A percentile compares a stretch with the other conserved stretches of the same genome.
Evolutionary conservation across 1,140 invertebrate species (phyloP).

Genomic region (Drosophila willistoni): DNA sequence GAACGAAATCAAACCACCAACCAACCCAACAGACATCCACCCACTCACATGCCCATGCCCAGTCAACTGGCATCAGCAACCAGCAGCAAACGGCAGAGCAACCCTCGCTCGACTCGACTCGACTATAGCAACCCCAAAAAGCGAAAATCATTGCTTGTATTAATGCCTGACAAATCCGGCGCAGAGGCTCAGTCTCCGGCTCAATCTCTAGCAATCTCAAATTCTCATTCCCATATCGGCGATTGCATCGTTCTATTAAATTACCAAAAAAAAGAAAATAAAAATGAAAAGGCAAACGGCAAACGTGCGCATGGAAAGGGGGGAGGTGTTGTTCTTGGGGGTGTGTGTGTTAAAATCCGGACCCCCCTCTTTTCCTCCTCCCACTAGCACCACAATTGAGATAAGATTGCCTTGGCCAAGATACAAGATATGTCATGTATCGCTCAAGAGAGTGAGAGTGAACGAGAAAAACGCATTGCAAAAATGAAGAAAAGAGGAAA

Average conservation of each 20-base stretch:
- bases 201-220: conserved; percentile 50
- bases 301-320: conserved; percentile 65
- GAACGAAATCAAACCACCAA: conserved; percentile 39
- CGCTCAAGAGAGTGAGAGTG: conserved; percentile 51
- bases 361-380: neutral
- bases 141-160: conserved; percentile 38
- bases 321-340: conserved; percentile 28
- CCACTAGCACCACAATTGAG: conserved; percentile 74
- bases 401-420: conserved; percentile 72
- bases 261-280: conserved; percentile 53
- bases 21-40: conserved; percentile 33
- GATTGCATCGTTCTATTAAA: conserved; percentile 80
- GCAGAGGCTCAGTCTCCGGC: conserved; percentile 38
- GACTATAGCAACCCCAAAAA: conserved; percentile 53
- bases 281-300: conserved; percentile 57
- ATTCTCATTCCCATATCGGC: conserved; percentile 67
- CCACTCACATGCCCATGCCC: conserved; percentile 31
- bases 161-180: conserved; percentile 70
- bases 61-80: conserved; percentile 20
- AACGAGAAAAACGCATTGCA: conserved; percentile 49
- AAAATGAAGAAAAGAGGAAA: conserved; percentile 13
- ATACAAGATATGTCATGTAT: conserved; percentile 82
- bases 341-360: conserved; percentile 11
- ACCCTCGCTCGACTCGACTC: conserved; percentile 39
- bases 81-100: conserved; percentile 25